Conservation (phyloP, 2,888 invertebrate genomes). For the Carpatolechia fugitivella region DNA sequence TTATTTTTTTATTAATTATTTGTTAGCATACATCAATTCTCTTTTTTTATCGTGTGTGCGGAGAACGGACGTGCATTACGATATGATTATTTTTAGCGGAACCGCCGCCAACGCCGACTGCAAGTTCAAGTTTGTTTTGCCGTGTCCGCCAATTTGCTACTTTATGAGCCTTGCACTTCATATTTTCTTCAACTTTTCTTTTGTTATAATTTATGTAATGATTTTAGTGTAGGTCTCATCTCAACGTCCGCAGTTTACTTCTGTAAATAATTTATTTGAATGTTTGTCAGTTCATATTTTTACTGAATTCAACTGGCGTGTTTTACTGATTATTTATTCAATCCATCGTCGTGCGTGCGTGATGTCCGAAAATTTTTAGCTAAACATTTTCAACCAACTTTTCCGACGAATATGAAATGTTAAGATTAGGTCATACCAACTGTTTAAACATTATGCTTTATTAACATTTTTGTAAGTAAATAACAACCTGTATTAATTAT, state of each 20-base stretch:
- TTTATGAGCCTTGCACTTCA: conserved; percentile 15
- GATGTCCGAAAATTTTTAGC: no score
- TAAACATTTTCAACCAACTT: no score
- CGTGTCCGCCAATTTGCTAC: conserved; percentile 33
- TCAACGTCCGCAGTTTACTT: no score
- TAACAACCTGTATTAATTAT: background rate
- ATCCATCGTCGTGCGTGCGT: no score
- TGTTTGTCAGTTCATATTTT: background rate
- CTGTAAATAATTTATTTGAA: no score
- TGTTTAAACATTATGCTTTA: conserved; percentile 1
- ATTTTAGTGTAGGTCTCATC: no score
- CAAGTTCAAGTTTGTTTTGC: conserved; percentile 63
- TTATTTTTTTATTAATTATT: no score
- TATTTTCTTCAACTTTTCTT: no score
- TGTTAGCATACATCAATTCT: no score
- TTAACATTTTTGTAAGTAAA: background rate
- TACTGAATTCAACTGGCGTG: no score
- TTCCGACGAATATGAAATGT: no score
- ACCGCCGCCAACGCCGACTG: conserved; percentile 30
- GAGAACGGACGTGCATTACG: conserved; percentile 24
- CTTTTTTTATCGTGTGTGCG: background rate
- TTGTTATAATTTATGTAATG: background rate
- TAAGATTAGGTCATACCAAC: background rate
- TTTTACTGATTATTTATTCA: no score
- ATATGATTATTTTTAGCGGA: conserved; percentile 54